Evolutionary conservation across 1,140 invertebrate species (phyloP), one percentile per base, ranked within the genome.

Genomic region (Heliconius congener): DNA sequence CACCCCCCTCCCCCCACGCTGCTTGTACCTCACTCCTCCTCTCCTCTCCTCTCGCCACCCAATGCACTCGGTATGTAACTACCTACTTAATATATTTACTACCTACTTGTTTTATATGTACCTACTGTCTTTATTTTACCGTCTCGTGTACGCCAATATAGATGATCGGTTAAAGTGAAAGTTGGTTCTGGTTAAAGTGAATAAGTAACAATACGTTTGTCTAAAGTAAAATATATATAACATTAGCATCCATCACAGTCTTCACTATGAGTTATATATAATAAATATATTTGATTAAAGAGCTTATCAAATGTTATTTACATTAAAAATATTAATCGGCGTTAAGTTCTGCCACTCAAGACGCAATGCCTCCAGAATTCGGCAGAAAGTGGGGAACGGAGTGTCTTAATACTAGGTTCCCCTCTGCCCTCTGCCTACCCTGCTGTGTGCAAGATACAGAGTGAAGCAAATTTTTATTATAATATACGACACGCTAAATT

Each of bases 31-130:
- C 23, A 23, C 60, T 66, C 42, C 13, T 42, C 39, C 16, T 46
- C 42, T 46, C 42, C 42, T 46, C 42, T 34, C 34, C 34, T 37
- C 42, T 57, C 42, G 81, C 76, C 81, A 82, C 76, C 79, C 77
- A 78, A 76, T 55, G 71, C 76, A 81, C 80, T 82, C 82, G 76
- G 75, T 83, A 77, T 39, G 19, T 72, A 34, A 34, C 30, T 34
- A 72, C 70, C 5, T 71, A 71, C 13, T 46, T 4, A 46, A 16
- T 46, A 16, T 46, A 46, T 46, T 46, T 46, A 46, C 42, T 16
- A 72, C 30, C 16, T 71, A 71, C 82, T 74, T 46, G 16, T 46
- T 46, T 13, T 5, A 77, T 83, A 70, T 72, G 19, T 72, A 72
- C 70, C 16, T 71, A 71, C 42, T 74, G 57, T 9, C 57, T 83